Base-by-base conservation (phyloP, 1,140 invertebrate genomes). In the Brachystomella parvula region DNA sequence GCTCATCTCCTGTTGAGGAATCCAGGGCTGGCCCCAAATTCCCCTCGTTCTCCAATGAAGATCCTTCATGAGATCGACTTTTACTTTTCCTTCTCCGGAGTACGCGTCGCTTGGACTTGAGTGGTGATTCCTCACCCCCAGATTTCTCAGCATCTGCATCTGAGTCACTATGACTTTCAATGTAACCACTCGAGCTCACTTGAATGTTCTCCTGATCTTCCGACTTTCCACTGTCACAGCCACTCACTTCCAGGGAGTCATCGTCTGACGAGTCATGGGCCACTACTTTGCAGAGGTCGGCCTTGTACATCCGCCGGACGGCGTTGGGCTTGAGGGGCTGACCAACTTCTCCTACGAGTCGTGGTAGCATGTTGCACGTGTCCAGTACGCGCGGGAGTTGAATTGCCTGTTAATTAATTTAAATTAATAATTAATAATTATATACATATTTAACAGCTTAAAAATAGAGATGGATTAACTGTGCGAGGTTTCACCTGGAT, bases 101-200 rank as follows among this genome's bases (percentile, higher is more conserved):
- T 2, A 80, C 73, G 69, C 81, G 80, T 35, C 78, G 73, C 64
- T 78, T 79, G 61, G 76, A 78, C 61, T 78, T 0, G 73, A 69
- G 12, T 19, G 76, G 72, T 44, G 74, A 73, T 28, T 82, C 80
- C 58, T 83, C 82, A 0, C 76, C 75, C 24, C 78, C 79, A 0
- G 81, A 82, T 56, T 79, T 79, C 62, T 82, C 81, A 0, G 77
- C 79, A 35, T 82, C 81, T 0, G 80, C 81, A 66, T 81, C 81
- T 0, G 76, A 79, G 30, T 80, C 79, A 65, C 67, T 67, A 44
- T 71, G 71, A 12, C 68, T 69, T 58, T 73, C 71, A 31, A 73
- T 56, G 44, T 70, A 70, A 28, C 65, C 63, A 9, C 59, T 56
- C 47, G 62, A 66, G 58, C 65, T 69, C 0, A 69, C 62, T 24